Conservation (phyloP, 2,113 vertebrate species). For the Plotosus lineatus region DNA sequence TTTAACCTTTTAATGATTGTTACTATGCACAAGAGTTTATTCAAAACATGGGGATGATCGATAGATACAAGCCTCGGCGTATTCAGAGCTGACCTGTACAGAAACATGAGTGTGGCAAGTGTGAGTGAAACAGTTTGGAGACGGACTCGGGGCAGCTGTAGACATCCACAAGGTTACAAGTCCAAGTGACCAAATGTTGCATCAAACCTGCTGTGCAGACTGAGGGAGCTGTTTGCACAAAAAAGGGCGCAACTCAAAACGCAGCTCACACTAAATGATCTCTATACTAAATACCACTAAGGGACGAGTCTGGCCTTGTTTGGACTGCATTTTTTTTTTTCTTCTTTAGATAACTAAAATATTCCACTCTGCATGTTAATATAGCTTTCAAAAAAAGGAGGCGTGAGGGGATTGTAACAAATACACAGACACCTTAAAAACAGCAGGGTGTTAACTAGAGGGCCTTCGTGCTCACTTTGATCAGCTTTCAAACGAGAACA, state of each 20-base stretch:
- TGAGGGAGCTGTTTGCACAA: slow-evolving; percentile 30
- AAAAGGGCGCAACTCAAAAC: slow-evolving; percentile 45
- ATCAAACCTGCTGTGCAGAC: slow-evolving; percentile 61
- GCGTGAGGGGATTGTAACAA: slow-evolving; percentile 56
- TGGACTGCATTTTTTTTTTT: slow-evolving; percentile 54
- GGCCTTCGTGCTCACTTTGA: slow-evolving; percentile 67
- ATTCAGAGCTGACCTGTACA: slow-evolving; percentile 28
- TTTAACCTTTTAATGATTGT: not conserved
- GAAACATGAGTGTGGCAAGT: slow-evolving; percentile 27
- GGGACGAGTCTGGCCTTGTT: slow-evolving; percentile 45
- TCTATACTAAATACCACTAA: slow-evolving; percentile 54
- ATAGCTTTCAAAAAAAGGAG: slow-evolving; percentile 56
- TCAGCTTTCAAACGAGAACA: slow-evolving; percentile 71
- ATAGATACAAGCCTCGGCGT: not conserved
- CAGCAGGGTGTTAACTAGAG: slow-evolving; percentile 59
- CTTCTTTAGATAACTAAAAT: slow-evolving; percentile 70
- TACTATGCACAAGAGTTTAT: slow-evolving; percentile 13
- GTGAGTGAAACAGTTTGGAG: slow-evolving; percentile 72
- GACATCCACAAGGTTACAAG: slow-evolving; percentile 56
- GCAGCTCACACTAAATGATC: slow-evolving; percentile 52
- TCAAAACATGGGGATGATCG: not conserved
- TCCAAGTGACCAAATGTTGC: slow-evolving; percentile 51
- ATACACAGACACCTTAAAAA: slow-evolving; percentile 66
- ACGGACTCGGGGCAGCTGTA: slow-evolving; percentile 68
- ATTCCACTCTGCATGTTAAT: slow-evolving; percentile 67